Base-by-base conservation (phyloP, 2,797 vertebrate species). In the Sebastes diaconus region DNA sequence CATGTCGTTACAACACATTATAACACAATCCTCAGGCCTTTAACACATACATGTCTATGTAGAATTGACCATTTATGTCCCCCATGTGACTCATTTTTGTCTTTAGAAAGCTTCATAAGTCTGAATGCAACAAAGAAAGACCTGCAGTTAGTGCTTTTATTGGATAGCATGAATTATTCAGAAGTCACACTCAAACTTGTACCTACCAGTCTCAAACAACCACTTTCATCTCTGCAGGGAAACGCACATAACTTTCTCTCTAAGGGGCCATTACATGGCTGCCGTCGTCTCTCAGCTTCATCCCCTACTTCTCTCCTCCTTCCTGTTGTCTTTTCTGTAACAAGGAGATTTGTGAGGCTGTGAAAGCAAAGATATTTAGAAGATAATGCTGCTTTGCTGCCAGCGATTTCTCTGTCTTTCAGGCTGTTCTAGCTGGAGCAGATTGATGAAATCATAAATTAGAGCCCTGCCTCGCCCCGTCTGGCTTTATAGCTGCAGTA, bases 391-490 rank as follows among this genome's bases (percentile, higher is more conserved):
- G 73, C 86, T 55, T 30, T 29, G 71, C 84, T 71, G 70, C 68
- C 3, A 55, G 81, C 69, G 10, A 39, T 4, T 42, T 80, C 80
- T 79, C 57, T 8, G 24, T 73, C 79, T 87, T 83, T 80, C 52
- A 70, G 63, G 73, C 68, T 22, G 70, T 57, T 84, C 65, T 18
- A 64, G 77, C 71, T 1, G 50, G 8, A 65, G 75, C 77, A 83
- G 81, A 89, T 89, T 88, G 85, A 93, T 93, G 87, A 87, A 77
- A 74, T 78, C 89, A 80, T 94, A 90, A 92, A 93, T 88, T 60
- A 69, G 73, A 77, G 80, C 68, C 16, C n/a, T n/a, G 84, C 83
- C 87, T 78, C 67, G 3, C 72, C 89, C 85, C 25, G 78, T 79
- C 87, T 77, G 78, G 61, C 74, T 89, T 88, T 75, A 86, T 71